Conservation (phyloP, 1,140 invertebrate genomes). For the Drosophila carrolli region DNA sequence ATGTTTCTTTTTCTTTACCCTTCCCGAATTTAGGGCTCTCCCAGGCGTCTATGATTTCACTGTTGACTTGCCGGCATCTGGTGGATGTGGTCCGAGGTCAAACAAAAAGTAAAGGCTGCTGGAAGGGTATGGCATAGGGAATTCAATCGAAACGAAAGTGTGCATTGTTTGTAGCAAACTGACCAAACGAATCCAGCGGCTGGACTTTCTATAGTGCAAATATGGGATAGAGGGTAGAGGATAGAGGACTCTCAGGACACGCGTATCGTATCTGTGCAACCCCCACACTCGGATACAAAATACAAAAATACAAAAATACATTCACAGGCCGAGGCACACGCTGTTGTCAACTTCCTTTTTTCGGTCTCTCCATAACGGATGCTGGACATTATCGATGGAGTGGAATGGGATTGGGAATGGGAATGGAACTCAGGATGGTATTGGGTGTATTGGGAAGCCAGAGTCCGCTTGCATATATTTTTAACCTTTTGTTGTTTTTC, state of each 20-base stretch:
- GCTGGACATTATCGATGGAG: conserved; percentile 75
- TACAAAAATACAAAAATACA: neutral
- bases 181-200: conserved; percentile 59
- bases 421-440: conserved; percentile 5
- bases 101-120: conserved; percentile 59
- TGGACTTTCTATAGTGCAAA: conserved; percentile 39
- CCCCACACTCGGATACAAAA: conserved; percentile 52
- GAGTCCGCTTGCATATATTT: conserved; percentile 72
- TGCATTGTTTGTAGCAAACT: conserved; percentile 73
- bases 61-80: conserved; percentile 60
- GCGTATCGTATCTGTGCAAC: conserved; percentile 65
- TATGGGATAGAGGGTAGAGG: conserved; percentile 24
- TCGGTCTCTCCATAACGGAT: conserved; percentile 63
- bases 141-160: conserved; percentile 62
- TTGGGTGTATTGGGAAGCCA: conserved; percentile 14
- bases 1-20: conserved; percentile 4
- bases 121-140: conserved; percentile 39
- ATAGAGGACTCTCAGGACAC: conserved; percentile 42
- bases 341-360: conserved; percentile 70
- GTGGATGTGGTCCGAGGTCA: conserved; percentile 23
- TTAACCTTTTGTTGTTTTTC: conserved; percentile 81
- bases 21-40: conserved; percentile 14
- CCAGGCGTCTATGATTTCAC: conserved; percentile 57
- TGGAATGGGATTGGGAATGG: conserved; percentile 30
- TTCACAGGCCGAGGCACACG: conserved; percentile 55